These are phyloP conservation scores for Steinernema feltiae DNA, from an alignment of 1,140 invertebrate species.

Conservation along the genomic window DNA sequence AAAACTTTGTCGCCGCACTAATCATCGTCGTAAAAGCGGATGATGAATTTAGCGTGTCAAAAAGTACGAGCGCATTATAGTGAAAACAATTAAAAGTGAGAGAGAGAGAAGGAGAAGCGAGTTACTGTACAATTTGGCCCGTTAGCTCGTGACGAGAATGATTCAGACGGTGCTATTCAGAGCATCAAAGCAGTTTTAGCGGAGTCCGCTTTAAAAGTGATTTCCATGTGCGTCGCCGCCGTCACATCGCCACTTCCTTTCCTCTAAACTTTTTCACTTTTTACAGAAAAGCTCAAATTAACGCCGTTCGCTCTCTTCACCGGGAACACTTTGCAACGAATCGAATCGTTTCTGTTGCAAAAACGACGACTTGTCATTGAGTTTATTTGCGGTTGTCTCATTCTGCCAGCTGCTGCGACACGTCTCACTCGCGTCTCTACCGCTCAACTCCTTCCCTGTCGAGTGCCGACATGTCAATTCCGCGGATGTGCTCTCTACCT, in stretches of 20 bases:
- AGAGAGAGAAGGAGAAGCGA: background rate
- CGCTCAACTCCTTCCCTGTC: background rate
- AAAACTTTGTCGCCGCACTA: too few relatives aligned
- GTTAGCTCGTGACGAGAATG: background rate
- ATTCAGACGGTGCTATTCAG: background rate
- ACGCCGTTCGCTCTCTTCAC: background rate
- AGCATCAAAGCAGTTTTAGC: background rate
- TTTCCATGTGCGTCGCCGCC: too few relatives aligned
- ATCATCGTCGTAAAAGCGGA: too few relatives aligned
- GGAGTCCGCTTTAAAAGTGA: too few relatives aligned
- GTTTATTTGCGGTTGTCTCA: conserved; percentile 8
- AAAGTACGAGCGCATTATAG: background rate
- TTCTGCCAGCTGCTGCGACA: background rate
- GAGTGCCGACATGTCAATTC: background rate
- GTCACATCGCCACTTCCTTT: too few relatives aligned
- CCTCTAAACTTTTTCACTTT: background rate
- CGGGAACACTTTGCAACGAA: background rate
- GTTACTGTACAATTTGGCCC: background rate
- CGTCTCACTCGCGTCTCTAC: background rate
- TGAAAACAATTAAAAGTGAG: background rate
- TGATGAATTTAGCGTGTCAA: too few relatives aligned
- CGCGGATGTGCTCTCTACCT: background rate
- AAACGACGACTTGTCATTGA: background rate
- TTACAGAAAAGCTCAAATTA: background rate
- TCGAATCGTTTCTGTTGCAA: background rate